These are phyloP conservation scores for Notiomystis cincta DNA, from an alignment of 2,113 vertebrate genomes.

Conservation along the genomic window DNA sequence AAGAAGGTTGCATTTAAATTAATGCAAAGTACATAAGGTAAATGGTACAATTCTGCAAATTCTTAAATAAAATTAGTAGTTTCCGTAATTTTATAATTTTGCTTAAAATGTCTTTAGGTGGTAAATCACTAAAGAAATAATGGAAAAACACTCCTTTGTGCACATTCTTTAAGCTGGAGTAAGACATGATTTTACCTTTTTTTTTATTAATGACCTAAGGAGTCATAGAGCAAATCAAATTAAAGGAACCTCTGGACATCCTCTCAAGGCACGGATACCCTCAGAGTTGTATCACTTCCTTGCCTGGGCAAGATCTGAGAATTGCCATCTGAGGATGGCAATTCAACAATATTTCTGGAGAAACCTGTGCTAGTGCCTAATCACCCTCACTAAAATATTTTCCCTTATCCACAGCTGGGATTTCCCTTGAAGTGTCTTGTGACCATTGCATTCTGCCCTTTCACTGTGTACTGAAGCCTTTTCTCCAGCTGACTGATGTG, in stretches of 20 bases:
- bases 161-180: neutral
- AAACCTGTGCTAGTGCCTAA: neutral
- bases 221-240: neutral
- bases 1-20: neutral
- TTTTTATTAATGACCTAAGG: neutral
- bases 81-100: neutral
- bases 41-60: neutral
- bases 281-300: neutral
- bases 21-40: neutral
- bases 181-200: neutral
- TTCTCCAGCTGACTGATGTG: fast-evolving
- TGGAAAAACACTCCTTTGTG: neutral
- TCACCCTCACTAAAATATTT: neutral
- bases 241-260: neutral
- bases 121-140: neutral
- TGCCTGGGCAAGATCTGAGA: neutral
- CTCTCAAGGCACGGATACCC: neutral
- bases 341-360: neutral
- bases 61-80: neutral
- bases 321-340: neutral
- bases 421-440: neutral
- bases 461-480: neutral
- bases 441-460: neutral
- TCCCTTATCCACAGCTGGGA: neutral
- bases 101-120: neutral